Evolutionary conservation across 2,888 invertebrate species (phyloP).

Genomic region (Idaea dimidiata): DNA sequence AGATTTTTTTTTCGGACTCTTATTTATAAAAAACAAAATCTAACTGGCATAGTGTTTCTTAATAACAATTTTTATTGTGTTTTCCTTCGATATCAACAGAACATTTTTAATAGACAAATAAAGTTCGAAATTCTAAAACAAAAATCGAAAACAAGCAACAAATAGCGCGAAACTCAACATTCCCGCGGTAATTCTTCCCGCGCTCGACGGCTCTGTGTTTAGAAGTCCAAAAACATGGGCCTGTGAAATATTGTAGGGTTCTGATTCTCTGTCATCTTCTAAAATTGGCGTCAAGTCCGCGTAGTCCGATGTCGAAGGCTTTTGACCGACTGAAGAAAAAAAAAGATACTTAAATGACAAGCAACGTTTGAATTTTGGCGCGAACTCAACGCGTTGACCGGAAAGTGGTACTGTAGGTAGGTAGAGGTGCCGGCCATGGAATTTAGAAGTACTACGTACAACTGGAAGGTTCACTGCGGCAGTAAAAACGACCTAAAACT

Average conservation of each 20-base stretch:
- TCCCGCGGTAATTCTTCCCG: constrained; percentile 32
- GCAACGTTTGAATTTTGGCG: background rate
- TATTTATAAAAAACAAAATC: too few relatives aligned
- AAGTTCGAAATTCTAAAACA: constrained; percentile 4
- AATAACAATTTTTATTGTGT: too few relatives aligned
- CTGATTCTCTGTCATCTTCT: constrained; percentile 56
- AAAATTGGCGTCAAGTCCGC: constrained; percentile 63
- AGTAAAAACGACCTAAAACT: too few relatives aligned
- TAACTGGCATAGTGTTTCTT: too few relatives aligned
- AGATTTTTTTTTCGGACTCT: too few relatives aligned
- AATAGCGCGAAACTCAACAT: constrained; percentile 32
- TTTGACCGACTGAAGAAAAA: constrained; percentile 48
- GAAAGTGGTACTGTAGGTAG: too few relatives aligned
- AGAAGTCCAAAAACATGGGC: constrained; percentile 50
- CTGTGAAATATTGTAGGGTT: constrained; percentile 57
- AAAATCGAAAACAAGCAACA: constrained; percentile 22
- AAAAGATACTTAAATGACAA: constrained; percentile 4
- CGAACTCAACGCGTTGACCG: too few relatives aligned
- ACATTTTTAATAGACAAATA: background rate
- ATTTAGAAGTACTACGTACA: too few relatives aligned
- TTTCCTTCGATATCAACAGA: background rate
- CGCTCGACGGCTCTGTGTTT: constrained; percentile 26
- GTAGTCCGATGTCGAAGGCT: constrained; percentile 58
- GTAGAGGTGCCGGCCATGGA: too few relatives aligned
- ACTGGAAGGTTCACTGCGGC: too few relatives aligned